These are phyloP conservation scores for Chaunax sp. DNA, from an alignment of 2,797 vertebrate genomes.

Conservation along the genomic window DNA sequence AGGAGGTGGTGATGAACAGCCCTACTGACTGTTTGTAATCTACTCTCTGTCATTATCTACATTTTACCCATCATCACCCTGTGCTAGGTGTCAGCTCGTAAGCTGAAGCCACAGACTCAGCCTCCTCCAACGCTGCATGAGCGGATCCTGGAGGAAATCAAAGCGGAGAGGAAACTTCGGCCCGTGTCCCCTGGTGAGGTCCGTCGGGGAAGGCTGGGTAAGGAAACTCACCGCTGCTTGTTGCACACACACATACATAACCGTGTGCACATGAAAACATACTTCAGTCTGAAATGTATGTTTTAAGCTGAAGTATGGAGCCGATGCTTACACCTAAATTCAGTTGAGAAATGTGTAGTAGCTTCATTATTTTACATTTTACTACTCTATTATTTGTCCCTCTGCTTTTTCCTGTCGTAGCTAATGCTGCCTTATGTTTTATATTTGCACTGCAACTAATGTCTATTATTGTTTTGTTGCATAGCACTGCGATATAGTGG, in stretches of 20 bases:
- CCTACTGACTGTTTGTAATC: constrained; percentile 1
- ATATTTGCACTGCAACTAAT: constrained; percentile 55
- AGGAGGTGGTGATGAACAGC: constrained; percentile 1
- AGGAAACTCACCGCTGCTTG: constrained; percentile 54
- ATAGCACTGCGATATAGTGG: constrained; percentile 40
- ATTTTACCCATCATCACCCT: constrained; percentile 6
- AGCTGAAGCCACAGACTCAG: constrained; percentile 92
- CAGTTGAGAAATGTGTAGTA: constrained; percentile 2
- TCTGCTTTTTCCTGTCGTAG: constrained; percentile 38
- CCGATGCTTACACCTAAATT: constrained; percentile 21
- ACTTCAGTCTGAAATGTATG: constrained; percentile 35
- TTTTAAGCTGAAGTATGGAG: constrained; percentile 44
- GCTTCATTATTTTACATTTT: constrained; percentile 24
- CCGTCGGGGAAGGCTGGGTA: constrained; percentile 89
- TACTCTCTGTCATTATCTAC: background rate
- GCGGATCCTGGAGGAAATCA: constrained; percentile 94
- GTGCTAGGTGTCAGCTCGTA: constrained; percentile 91
- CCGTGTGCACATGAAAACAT: constrained; percentile 21
- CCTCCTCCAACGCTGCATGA: constrained; percentile 94
- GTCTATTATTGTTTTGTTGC: constrained; percentile 43
- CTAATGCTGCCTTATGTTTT: constrained; percentile 34
- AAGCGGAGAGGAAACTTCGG: constrained; percentile 94
- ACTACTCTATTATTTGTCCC: constrained; percentile 28
- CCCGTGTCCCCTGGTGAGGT: constrained; percentile 93
- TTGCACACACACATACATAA: background rate